Evolutionary conservation across 2,113 vertebrate species (phyloP).

Genomic region (Falcunculus frontatus): DNA sequence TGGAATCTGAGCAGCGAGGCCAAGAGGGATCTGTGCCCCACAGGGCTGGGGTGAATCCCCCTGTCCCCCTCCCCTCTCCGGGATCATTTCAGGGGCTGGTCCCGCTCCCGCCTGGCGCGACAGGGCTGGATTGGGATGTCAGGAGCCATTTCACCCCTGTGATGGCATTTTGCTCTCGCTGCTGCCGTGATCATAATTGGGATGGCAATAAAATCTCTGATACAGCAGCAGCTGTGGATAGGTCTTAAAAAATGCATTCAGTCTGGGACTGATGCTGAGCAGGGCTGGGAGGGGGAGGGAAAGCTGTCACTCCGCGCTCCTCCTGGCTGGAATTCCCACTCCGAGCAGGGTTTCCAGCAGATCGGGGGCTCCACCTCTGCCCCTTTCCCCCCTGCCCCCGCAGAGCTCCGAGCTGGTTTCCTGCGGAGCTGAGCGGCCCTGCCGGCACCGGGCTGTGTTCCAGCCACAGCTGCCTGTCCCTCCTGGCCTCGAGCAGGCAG

Average conservation of each 20-base stretch:
- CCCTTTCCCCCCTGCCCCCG: neutral
- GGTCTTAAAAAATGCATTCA: neutral
- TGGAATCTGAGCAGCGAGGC: neutral
- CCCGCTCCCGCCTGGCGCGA: accelerated
- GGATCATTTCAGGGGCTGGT: neutral
- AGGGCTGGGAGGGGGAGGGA: neutral
- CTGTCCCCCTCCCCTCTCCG: accelerated
- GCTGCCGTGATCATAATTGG: neutral
- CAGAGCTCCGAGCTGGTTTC: neutral
- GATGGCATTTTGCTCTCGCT: neutral
- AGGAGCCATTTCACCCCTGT: neutral
- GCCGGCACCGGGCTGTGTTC: neutral
- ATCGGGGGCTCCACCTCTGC: accelerated
- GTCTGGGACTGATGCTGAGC: neutral
- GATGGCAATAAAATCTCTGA: neutral
- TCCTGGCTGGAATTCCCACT: neutral
- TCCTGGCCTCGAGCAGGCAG: neutral
- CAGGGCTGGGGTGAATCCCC: neutral
- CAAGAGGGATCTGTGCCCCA: neutral
- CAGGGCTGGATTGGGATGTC: neutral
- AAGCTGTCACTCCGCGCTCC: neutral
- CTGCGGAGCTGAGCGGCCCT: neutral
- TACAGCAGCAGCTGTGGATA: neutral
- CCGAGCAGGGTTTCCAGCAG: neutral
- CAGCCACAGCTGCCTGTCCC: neutral